A percentile compares a stretch with the other conserved stretches of the same genome.
Conservation (phyloP, 2,797 vertebrate genomes). For the Micrastur ruficollis region DNA sequence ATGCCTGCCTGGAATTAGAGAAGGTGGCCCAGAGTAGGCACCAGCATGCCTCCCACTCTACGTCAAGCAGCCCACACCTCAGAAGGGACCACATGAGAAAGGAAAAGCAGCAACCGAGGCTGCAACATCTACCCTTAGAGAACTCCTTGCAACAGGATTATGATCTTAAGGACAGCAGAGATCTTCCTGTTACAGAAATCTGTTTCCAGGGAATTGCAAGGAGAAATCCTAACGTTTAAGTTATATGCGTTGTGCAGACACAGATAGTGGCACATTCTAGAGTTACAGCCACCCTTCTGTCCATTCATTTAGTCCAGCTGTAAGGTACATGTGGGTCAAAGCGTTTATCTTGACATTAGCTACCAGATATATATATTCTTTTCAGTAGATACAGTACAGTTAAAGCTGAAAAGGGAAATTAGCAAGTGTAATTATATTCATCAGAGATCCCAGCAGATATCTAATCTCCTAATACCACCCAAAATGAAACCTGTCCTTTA, state of each 20-base stretch:
- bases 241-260: neutral
- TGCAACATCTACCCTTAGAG: neutral
- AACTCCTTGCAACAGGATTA: neutral
- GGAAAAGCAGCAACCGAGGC: neutral
- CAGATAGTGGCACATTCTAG: neutral
- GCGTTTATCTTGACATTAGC: neutral
- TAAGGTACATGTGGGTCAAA: neutral
- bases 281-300: neutral
- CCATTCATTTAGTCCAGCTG: neutral
- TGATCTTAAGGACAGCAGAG: neutral
- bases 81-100: neutral
- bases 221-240: neutral
- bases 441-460: neutral
- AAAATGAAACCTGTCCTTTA: neutral
- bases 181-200: neutral
- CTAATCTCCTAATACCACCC: neutral
- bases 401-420: neutral
- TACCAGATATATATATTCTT: neutral
- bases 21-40: neutral
- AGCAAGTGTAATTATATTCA: neutral
- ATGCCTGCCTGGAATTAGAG: neutral
- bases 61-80: neutral
- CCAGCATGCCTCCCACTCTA: neutral
- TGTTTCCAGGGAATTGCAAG: neutral
- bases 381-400: neutral